A percentile compares a stretch with the other conserved stretches of the same genome.
phyloP scores from a whole-genome alignment of 2,113 vertebrate species.

The Panthera uncia region DNA sequence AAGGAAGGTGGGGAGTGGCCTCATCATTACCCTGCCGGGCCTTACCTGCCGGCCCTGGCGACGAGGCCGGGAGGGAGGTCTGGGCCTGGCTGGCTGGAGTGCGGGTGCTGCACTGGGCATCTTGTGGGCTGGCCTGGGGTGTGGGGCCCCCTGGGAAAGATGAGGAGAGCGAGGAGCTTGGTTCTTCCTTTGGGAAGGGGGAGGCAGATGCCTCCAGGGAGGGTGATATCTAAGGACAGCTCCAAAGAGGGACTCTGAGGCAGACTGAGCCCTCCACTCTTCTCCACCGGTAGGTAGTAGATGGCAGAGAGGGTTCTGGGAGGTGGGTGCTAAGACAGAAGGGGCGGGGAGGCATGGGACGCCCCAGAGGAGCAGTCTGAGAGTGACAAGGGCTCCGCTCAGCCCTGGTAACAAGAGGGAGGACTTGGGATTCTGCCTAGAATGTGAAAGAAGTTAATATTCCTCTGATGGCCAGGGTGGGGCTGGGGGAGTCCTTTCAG shows the following conservation, averaged over 20 bases:
- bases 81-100: neutral
- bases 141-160: neutral
- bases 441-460: neutral
- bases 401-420: constrained; percentile 5
- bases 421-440: constrained; percentile 45
- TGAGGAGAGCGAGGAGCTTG: neutral
- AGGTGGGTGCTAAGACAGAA: neutral
- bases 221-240: neutral
- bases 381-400: neutral
- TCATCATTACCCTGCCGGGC: neutral
- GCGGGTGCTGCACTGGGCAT: neutral
- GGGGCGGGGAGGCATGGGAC: constrained; percentile 34
- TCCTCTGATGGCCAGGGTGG: neutral
- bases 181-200: neutral
- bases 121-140: neutral
- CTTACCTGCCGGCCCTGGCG: neutral
- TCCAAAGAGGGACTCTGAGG: neutral
- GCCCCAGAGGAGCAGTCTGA: constrained; percentile 17
- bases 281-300: constrained; percentile 36
- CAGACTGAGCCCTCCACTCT: constrained; percentile 44
- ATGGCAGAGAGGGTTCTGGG: neutral
- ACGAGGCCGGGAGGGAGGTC: neutral
- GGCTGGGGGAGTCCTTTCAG: neutral
- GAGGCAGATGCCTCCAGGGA: neutral
- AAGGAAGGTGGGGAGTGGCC: neutral